Evolutionary conservation across 2,888 invertebrate species (phyloP), one percentile per base, ranked within the genome.

Genomic region (Lamellibrachia satsuma): DNA sequence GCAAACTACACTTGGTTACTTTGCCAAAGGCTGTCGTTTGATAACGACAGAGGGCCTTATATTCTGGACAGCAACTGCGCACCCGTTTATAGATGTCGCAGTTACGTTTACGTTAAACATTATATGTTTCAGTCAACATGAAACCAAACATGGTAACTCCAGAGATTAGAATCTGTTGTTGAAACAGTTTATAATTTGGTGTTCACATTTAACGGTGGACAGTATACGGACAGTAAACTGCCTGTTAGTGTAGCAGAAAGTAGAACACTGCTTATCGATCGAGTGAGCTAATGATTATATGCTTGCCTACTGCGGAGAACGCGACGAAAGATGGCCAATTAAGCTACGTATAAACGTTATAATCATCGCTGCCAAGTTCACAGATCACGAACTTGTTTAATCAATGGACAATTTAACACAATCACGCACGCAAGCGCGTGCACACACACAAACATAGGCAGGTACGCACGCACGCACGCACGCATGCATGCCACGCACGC

Each of bases 281-380:
- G 39, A 39, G 39, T 0, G 39, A 39, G 39, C 39, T 39, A 39
- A 39, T 75, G n/a, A 75, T 75, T 15, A 75, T 22, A 75, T 15
- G 15, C n/a, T 75, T 75, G 75, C n/a, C 22, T 11, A 75, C 2
- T 75, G 75, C 22, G 75, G n/a, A 22, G 75, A 22, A 11, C 6
- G 3, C 75, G n/a, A n/a, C 6, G 75, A 15, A n/a, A 75, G 75
- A 15, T n/a, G 15, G 22, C n/a, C 75, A 75, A 75, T 75, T 75
- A 75, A 22, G 22, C 75, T 22, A 75, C 75, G n/a, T 22, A 22
- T 75, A 75, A 75, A 75, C 75, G 75, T 75, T 75, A 75, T 75
- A 75, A 75, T 75, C 75, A n/a, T 75, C 75, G 75, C 22, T 75
- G 75, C 75, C 75, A 75, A 75, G 22, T 75, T 75, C 75, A 75